These are phyloP conservation scores for Hapalemur alaotrensis DNA, from an alignment of 2,797 vertebrate genomes.

Conservation along the genomic window DNA sequence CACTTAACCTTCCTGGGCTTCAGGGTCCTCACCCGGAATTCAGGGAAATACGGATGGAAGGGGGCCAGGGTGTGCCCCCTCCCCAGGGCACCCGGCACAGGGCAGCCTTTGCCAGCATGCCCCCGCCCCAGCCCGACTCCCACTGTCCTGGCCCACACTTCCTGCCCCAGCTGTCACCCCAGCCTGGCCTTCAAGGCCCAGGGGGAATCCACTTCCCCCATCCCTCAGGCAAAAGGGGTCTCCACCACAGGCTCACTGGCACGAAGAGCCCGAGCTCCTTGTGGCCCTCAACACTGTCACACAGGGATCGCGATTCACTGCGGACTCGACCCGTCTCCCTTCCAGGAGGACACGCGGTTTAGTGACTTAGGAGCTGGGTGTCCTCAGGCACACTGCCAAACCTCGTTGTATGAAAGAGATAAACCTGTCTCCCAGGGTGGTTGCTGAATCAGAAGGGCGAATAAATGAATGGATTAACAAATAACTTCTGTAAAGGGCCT, in stretches of 20 bases:
- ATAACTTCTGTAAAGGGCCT: not conserved
- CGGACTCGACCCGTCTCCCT: not conserved
- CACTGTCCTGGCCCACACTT: not conserved
- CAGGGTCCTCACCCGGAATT: not conserved
- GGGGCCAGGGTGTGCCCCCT: not conserved
- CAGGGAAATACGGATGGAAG: not conserved
- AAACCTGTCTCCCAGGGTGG: not conserved
- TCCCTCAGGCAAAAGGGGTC: not conserved
- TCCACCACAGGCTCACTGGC: not conserved
- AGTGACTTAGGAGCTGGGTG: not conserved
- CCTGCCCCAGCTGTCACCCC: not conserved
- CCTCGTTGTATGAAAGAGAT: not conserved
- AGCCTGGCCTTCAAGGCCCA: not conserved
- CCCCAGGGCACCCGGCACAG: fast-evolving
- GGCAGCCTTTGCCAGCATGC: not conserved
- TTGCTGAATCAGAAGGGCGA: not conserved
- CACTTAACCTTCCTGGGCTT: not conserved
- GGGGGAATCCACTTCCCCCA: not conserved
- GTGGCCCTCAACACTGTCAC: not conserved
- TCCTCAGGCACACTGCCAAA: not conserved
- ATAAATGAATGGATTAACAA: too few relatives aligned
- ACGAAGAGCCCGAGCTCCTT: not conserved
- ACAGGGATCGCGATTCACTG: not conserved
- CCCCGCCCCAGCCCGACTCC: fast-evolving
- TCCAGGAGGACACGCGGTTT: not conserved